Base-by-base conservation (phyloP, 2,113 vertebrate species). In the Lasiurus cinereus region DNA sequence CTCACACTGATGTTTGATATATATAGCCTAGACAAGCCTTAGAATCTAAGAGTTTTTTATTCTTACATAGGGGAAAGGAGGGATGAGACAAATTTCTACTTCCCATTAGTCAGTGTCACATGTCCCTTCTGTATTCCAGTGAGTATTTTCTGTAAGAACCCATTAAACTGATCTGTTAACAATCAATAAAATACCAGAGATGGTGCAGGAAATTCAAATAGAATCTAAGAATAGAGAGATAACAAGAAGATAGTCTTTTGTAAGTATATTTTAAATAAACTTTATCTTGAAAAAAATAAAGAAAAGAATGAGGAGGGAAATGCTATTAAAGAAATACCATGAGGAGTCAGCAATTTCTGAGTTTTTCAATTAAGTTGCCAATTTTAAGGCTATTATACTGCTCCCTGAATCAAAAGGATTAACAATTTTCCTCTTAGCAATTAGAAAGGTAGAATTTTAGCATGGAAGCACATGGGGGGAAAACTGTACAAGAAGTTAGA, bases 341-440 rank as follows among this genome's bases (percentile, higher is more conserved):
- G 52, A 96, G 48, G 83, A 96, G 88, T 97, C 91, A 96, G 96
- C 95, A 96, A 96, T 96, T 97, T 96, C 91, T 97, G 95, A 94
- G 95, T 97, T 97, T 97, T 97, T 97, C 97, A 97, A 96, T 97
- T 96, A 97, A 97, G 95, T 96, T 97, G 97, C 96, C 97, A 96
- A 96, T 96, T 95, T 96, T 95, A 96, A 97, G 94, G 80, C 78
- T 93, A 83, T 46, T 92, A 93, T 62, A 21, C 91, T 87, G 56
- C 48, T 64, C 90, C 88, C 90, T 93, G 92, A 97, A 97, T 97
- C 80, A 93, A 96, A 94, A 66, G 72, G 36, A 48, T 96, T 97
- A 97, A 95, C 95, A 69, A 15, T 98, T 96, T 95, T 97, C 94
- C 96, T 94, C 83, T 90, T 92, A 56, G 92, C 83, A 94, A 88